phyloP scores from a whole-genome alignment of 2,797 vertebrate species.

The Peromyscus nudipes region DNA sequence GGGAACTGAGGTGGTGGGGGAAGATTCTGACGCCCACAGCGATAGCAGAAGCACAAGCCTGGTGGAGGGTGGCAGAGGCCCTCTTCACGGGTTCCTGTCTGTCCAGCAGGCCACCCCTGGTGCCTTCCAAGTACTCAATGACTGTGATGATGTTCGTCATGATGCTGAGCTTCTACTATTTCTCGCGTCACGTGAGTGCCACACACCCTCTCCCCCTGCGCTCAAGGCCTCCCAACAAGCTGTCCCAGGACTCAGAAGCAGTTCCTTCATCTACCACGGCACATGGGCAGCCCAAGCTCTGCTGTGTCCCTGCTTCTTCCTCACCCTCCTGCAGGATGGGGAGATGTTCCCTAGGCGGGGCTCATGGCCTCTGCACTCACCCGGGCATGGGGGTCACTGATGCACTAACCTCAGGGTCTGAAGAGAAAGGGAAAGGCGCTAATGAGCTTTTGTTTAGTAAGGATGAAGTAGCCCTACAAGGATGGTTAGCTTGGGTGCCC shows the following conservation, averaged over 20 bases:
- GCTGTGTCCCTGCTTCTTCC: neutral
- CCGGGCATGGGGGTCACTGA: neutral
- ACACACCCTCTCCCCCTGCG: neutral
- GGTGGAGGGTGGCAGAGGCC: accelerated
- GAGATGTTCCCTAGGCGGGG: neutral
- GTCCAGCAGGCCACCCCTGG: conserved; percentile 88
- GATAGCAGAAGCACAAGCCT: neutral
- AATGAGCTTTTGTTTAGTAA: neutral
- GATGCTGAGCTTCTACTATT: conserved; percentile 97
- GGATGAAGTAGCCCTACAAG: neutral
- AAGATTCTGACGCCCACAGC: neutral
- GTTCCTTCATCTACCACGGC: neutral
- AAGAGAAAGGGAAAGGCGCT: neutral
- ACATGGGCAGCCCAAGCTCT: neutral
- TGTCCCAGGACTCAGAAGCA: neutral
- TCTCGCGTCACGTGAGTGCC: conserved; percentile 95
- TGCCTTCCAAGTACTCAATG: conserved; percentile 96
- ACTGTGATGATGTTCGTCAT: conserved; percentile 95
- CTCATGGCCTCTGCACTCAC: neutral
- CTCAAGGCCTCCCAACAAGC: neutral
- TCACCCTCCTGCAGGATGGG: neutral
- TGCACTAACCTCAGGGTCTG: neutral
- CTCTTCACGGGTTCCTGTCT: neutral
- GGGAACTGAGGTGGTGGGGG: no score
- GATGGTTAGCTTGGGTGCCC: conserved; percentile 17